phyloP scores from a whole-genome alignment of 2,113 vertebrate genomes.

The Megalops atlanticus region DNA sequence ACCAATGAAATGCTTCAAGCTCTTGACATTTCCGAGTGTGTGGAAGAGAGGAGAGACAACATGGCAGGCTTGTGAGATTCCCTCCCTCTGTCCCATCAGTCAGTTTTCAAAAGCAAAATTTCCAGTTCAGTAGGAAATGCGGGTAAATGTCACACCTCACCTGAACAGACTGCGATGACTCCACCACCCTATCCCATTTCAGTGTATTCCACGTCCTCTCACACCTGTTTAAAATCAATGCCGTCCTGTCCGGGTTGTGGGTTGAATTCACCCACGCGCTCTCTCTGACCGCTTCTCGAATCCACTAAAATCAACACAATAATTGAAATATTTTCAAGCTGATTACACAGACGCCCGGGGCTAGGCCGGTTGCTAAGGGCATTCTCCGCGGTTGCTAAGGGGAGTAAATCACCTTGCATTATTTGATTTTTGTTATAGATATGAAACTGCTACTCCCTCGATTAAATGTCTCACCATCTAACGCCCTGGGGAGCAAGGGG shows the following conservation, averaged over 20 bases:
- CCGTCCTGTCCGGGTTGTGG: conserved; percentile 98
- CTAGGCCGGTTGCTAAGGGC: conserved; percentile 99
- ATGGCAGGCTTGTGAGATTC: background rate
- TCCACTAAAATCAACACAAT: conserved; percentile 99
- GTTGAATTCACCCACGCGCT: conserved; percentile 93
- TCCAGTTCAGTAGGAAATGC: conserved; percentile 85
- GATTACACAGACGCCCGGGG: conserved; percentile 98
- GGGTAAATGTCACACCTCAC: conserved; percentile 93
- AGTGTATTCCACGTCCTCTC: conserved; percentile 98
- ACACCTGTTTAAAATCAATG: conserved; percentile 99
- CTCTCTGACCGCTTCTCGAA: conserved; percentile 98
- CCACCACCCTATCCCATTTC: conserved; percentile 96
- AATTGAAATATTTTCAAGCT: conserved; percentile 99
- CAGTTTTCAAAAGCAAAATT: conserved; percentile 52
- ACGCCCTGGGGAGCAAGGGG: conserved; percentile 95
- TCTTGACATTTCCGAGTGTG: background rate
- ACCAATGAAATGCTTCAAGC: too few species aligned
- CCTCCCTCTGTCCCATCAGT: background rate
- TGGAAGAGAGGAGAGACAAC: background rate
- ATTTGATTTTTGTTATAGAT: conserved; percentile 99
- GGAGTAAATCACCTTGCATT: conserved; percentile 99
- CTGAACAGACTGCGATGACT: conserved; percentile 82
- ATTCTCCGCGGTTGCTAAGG: conserved; percentile 99
- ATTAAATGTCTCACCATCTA: conserved; percentile 99
- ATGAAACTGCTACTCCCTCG: conserved; percentile 99